phyloP scores from a whole-genome alignment of 1,140 invertebrate genomes.

The Drosophila setifemur region DNA sequence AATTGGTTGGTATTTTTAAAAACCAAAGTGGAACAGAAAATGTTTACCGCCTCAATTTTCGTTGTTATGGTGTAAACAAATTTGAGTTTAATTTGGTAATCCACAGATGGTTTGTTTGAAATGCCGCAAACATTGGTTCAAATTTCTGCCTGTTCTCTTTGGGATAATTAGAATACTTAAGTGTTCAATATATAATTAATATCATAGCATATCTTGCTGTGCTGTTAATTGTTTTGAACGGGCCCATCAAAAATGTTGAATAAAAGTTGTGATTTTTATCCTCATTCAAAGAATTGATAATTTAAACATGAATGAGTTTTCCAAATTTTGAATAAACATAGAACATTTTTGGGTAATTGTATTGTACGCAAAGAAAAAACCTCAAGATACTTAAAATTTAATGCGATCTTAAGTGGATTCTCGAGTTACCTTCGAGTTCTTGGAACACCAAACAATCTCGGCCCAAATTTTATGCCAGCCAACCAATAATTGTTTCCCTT shows the following conservation, averaged over 20 bases:
- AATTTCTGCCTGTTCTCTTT: no score
- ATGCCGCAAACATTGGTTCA: not conserved
- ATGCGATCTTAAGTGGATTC: not conserved
- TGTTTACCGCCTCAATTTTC: not conserved
- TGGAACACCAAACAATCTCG: not conserved
- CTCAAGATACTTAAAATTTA: not conserved
- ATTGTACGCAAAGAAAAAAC: no score
- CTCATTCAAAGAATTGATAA: no score
- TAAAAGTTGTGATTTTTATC: no score
- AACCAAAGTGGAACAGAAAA: not conserved
- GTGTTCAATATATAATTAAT: no score
- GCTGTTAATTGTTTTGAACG: no score
- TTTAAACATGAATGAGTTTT: no score
- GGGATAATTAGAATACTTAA: no score
- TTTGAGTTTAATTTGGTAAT: not conserved
- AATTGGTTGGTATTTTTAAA: not conserved
- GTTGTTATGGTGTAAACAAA: conserved; percentile 10
- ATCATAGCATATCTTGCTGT: no score
- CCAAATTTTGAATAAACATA: not conserved
- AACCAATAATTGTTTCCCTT: conserved; percentile 4
- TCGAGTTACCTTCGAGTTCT: not conserved
- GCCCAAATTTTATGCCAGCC: not conserved
- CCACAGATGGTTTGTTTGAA: conserved; percentile 12
- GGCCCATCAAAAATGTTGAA: no score
- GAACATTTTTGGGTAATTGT: not conserved